Percentiles rank a stretch among this genome's conserved stretches.
Evolutionary conservation across 2,113 vertebrate genomes (phyloP).

Genomic region (Nannobrachium achirus): DNA sequence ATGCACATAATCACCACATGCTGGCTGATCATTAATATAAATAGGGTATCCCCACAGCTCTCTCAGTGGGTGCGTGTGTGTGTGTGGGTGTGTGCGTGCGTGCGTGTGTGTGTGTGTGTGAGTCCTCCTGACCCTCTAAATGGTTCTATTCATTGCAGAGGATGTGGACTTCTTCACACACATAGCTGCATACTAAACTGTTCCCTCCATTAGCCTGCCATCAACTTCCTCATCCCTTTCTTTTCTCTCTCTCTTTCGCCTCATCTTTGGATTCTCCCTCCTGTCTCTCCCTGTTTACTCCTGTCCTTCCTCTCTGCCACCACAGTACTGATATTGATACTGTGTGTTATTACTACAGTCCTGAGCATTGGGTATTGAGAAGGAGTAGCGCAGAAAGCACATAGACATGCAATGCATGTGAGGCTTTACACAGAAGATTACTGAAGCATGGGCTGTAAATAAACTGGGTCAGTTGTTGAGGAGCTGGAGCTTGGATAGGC

Average conservation of each 20-base stretch:
- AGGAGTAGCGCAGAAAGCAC: too few species aligned
- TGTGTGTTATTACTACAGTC: too few species aligned
- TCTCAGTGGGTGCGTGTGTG: neutral
- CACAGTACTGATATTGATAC: too few species aligned
- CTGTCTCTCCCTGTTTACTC: conserved; percentile 21
- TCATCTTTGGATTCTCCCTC: neutral
- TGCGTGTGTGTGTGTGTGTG: neutral
- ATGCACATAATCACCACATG: too few species aligned
- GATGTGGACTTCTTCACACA: conserved; percentile 49
- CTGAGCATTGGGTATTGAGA: too few species aligned
- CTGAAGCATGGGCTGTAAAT: too few species aligned
- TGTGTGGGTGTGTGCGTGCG: neutral
- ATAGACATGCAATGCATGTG: too few species aligned
- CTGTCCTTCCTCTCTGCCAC: conserved; percentile 34
- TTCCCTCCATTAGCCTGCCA: conserved; percentile 29
- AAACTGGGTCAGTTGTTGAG: too few species aligned
- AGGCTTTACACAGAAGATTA: too few species aligned
- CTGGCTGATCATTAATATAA: too few species aligned
- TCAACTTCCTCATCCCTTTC: neutral
- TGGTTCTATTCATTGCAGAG: conserved; percentile 52
- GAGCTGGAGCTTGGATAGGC: too few species aligned
- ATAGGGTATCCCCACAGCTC: too few species aligned
- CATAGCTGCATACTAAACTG: conserved; percentile 59
- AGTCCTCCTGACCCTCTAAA: conserved; percentile 41
- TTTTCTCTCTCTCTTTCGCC: neutral